phyloP scores from a whole-genome alignment of 2,888 invertebrate genomes.

The Tipula vernalis region DNA sequence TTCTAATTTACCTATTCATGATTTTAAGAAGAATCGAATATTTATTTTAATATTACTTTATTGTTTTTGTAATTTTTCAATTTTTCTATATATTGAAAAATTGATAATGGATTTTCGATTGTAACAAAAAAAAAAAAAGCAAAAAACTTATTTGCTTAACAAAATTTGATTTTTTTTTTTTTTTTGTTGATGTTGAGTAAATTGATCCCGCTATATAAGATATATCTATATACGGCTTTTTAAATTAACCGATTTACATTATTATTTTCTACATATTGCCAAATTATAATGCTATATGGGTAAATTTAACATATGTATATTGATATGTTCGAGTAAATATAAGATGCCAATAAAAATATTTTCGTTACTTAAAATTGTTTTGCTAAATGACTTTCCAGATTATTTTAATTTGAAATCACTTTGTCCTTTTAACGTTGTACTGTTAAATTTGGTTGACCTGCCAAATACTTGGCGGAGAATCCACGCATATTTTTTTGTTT shows the following conservation, averaged over 20 bases:
- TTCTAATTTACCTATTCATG: slow-evolving; percentile 4
- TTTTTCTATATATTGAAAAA: neutral
- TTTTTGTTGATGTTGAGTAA: neutral
- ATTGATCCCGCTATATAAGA: neutral
- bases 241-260: neutral
- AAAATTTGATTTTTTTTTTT: neutral
- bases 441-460: too few species aligned
- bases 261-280: neutral
- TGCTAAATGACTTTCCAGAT: neutral
- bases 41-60: neutral
- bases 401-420: too few species aligned
- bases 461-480: too few species aligned
- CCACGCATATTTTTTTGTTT: too few species aligned
- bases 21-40: neutral
- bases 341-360: neutral
- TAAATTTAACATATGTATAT: neutral
- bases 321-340: neutral
- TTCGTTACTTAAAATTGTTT: neutral
- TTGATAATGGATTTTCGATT: neutral
- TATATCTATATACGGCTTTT: neutral
- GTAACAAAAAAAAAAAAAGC: neutral
- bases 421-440: too few species aligned
- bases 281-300: neutral
- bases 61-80: neutral
- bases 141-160: neutral